These are phyloP conservation scores for Porites evermanni DNA, from an alignment of 92 coral and sea anemone species.

Conservation along the genomic window DNA sequence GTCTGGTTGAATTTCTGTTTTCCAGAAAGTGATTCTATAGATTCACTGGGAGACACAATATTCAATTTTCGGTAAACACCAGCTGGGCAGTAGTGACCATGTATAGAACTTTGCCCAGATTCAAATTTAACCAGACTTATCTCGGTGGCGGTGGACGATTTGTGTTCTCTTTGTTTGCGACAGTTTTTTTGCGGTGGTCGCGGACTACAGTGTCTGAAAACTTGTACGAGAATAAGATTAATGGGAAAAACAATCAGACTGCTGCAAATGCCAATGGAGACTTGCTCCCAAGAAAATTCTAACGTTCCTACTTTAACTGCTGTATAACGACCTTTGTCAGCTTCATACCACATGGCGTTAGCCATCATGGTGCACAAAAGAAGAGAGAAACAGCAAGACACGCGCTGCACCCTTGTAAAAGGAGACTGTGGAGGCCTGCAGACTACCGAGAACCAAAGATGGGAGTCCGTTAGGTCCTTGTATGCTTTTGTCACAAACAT, in stretches of 20 bases:
- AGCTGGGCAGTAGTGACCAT: neutral
- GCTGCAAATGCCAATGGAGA: conserved; percentile 89
- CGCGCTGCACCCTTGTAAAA: conserved; percentile 94
- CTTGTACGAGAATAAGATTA: conserved; percentile 88
- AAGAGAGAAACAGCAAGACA: conserved; percentile 96
- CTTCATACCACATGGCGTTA: conserved; percentile 96
- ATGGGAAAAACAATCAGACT: conserved; percentile 92
- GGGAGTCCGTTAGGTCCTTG: conserved; percentile 90
- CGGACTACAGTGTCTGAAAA: conserved; percentile 86
- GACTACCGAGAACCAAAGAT: conserved; percentile 95
- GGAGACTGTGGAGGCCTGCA: conserved; percentile 86
- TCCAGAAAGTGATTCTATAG: neutral
- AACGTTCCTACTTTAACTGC: conserved; percentile 82
- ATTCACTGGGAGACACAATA: neutral
- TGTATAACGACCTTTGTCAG: conserved; percentile 67
- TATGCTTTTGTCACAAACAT: conserved; percentile 84
- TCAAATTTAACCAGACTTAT: neutral
- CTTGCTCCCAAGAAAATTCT: conserved; percentile 92
- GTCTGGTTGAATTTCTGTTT: neutral
- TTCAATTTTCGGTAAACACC: neutral
- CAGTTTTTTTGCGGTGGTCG: neutral
- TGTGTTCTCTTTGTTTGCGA: conserved; percentile 20
- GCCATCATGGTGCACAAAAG: conserved; percentile 96
- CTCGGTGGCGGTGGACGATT: conserved; percentile 31
- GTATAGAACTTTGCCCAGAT: conserved; percentile 9